Percentiles rank a stretch among this genome's conserved stretches.
Conservation (phyloP, 2,797 vertebrate species). For the Rachycentron canadum region DNA sequence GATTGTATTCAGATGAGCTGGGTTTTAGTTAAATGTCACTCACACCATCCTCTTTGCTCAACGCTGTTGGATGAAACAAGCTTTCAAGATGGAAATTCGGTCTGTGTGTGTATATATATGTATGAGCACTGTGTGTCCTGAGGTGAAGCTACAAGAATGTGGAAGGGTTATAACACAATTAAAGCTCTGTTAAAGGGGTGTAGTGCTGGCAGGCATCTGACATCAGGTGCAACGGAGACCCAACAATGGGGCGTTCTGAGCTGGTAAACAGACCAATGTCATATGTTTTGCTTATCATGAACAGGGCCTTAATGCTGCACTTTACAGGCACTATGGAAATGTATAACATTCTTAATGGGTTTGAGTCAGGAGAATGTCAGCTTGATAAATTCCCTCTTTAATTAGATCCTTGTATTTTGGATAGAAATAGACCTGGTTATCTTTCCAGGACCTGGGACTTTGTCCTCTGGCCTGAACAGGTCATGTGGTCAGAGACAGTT, state of each 20-base stretch:
- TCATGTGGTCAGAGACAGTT: conserved; percentile 30
- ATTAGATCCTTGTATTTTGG: conserved; percentile 38
- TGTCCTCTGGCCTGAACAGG: too few relatives aligned
- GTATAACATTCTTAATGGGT: conserved; percentile 61
- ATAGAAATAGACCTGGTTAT: conserved; percentile 21
- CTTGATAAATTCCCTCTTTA: conserved; percentile 37
- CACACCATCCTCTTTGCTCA: neutral
- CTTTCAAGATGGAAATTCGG: conserved; percentile 53
- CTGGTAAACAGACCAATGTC: conserved; percentile 65
- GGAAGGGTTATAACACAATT: conserved; percentile 72
- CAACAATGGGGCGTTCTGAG: conserved; percentile 65
- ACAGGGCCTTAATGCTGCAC: conserved; percentile 55
- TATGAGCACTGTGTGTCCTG: conserved; percentile 29
- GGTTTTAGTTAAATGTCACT: conserved; percentile 1
- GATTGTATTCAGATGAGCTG: conserved; percentile 1
- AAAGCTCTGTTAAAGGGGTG: conserved; percentile 72
- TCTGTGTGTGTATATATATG: conserved; percentile 25
- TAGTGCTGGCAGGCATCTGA: conserved; percentile 52
- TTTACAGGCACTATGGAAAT: conserved; percentile 64
- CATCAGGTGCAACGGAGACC: conserved; percentile 73
- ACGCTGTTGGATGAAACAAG: conserved; percentile 48
- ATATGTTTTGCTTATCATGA: conserved; percentile 55
- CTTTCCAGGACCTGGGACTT: conserved; percentile 20
- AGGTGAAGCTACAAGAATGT: conserved; percentile 74
- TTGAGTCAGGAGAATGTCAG: conserved; percentile 62